Evolutionary conservation across 2,113 vertebrate species (phyloP).

Genomic region (Amblyopsis rosae): DNA sequence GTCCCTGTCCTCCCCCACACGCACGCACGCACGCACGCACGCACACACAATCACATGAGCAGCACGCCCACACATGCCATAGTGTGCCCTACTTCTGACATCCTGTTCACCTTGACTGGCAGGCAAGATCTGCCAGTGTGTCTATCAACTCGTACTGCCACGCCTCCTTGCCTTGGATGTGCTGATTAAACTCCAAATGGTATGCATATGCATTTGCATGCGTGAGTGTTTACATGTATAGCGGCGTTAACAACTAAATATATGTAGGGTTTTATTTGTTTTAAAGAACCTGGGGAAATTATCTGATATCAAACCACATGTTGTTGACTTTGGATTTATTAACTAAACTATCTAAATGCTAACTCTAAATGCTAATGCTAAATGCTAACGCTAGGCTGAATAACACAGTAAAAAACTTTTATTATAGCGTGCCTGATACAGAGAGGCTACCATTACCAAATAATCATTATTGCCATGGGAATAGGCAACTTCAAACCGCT

Average conservation of each 20-base stretch:
- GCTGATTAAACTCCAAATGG: slow-evolving; percentile 14
- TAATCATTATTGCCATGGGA: no score
- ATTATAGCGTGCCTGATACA: no score
- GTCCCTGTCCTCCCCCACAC: slow-evolving; percentile 57
- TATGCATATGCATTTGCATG: slow-evolving; percentile 3
- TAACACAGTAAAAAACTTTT: no score
- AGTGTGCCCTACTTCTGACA: slow-evolving; percentile 58
- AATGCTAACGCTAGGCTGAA: no score
- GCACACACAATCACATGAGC: background rate
- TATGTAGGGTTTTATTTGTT: no score
- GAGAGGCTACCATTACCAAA: no score
- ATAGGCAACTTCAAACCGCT: no score
- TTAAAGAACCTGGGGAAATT: no score
- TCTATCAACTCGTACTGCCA: slow-evolving; percentile 47
- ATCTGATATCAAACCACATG: no score
- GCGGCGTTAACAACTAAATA: background rate
- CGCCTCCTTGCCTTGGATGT: slow-evolving; percentile 20
- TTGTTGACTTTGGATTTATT: no score
- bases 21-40: slow-evolving; percentile 7
- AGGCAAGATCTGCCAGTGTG: slow-evolving; percentile 43
- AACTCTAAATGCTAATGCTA: no score
- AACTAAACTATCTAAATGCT: no score
- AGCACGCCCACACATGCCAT: slow-evolving; percentile 28
- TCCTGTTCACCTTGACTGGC: slow-evolving; percentile 47
- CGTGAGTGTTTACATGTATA: background rate